These are phyloP conservation scores for Bujurquina vittata DNA, from an alignment of 2,113 vertebrate species.

Conservation along the genomic window DNA sequence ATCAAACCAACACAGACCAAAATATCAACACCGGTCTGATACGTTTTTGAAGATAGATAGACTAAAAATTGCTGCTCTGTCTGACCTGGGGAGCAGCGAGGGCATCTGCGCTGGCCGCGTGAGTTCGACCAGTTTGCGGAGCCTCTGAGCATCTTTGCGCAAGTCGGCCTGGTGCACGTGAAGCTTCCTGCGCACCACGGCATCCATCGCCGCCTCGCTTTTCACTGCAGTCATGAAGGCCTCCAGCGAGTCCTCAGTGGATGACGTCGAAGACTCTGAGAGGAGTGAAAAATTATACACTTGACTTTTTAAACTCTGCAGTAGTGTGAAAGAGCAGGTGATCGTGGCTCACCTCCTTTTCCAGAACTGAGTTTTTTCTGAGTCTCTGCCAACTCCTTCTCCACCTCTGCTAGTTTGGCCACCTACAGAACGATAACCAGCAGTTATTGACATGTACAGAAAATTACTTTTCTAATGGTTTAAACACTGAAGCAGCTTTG, in stretches of 20 bases:
- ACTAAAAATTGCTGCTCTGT: background rate
- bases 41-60: background rate
- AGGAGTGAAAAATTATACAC: background rate
- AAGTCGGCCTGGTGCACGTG: conserved; percentile 89
- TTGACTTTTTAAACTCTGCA: background rate
- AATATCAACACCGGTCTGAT: background rate
- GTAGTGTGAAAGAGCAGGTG: background rate
- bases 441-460: background rate
- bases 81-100: conserved; percentile 87
- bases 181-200: conserved; percentile 90
- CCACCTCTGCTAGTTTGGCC: conserved; percentile 87
- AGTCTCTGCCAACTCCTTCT: conserved; percentile 88
- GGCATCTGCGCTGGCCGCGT: conserved; percentile 90
- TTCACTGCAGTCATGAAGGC: conserved; percentile 94
- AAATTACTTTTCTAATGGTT: background rate
- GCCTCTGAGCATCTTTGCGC: conserved; percentile 88
- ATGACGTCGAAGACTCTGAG: conserved; percentile 80
- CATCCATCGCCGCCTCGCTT: conserved; percentile 84
- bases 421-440: conserved; percentile 63
- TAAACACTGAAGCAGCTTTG: background rate
- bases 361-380: conserved; percentile 86
- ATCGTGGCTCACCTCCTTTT: conserved; percentile 82
- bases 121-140: conserved; percentile 89
- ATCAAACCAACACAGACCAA: conserved; percentile 15
- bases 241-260: conserved; percentile 91